Base-by-base conservation (phyloP, 2,888 invertebrate species). In the Hyposoter dolosus region DNA sequence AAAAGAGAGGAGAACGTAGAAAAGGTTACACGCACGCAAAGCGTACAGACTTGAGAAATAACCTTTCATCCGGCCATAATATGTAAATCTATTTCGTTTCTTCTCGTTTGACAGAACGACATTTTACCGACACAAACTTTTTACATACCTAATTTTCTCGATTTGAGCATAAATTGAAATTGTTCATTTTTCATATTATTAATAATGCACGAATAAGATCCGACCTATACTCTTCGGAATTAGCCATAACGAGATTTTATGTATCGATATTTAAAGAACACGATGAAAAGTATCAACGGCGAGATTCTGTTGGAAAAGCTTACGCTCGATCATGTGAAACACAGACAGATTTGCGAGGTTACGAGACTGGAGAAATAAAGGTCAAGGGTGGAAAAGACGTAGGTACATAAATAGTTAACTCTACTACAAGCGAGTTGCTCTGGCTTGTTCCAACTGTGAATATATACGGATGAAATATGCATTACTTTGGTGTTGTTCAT, bases 391-490 rank as follows among this genome's bases (percentile, higher is more conserved):
- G 12, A 50, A 32, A 40, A 43, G 56, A 15, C 17, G 3, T 68
- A 35, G 35, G 19, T 56, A 56, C 56, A 56, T 56, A 56, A 56
- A 28, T 40, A 47, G 53, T 32, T 35, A 72, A 83, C 47, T 19
- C 19, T 40, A 19, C 23, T 5, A 1, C 43, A 83, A 84, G 79
- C 68, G 83, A 86, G 88, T 87, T 88, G 86, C 89, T 83, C 86
- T 78, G 85, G 77, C 74, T 83, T 50, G 80, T 47, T 65, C 60
- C 71, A 68, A 74, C 83, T 78, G 40, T 86, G 87, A 88, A 88
- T 90, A 89, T 90, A 88, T 89, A 89, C 89, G 88, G 86, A 91
- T 91, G 90, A 91, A 91, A 91, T 91, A 89, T 91, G 91, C 90
- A 92, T 91, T 90, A 90, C 89, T 90, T 84, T 88, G 88, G 86